A percentile compares a stretch with the other conserved stretches of the same genome.
These are phyloP conservation scores for Mormyrops attenuatus DNA, from an alignment of 2,797 vertebrate genomes.

Conservation along the genomic window DNA sequence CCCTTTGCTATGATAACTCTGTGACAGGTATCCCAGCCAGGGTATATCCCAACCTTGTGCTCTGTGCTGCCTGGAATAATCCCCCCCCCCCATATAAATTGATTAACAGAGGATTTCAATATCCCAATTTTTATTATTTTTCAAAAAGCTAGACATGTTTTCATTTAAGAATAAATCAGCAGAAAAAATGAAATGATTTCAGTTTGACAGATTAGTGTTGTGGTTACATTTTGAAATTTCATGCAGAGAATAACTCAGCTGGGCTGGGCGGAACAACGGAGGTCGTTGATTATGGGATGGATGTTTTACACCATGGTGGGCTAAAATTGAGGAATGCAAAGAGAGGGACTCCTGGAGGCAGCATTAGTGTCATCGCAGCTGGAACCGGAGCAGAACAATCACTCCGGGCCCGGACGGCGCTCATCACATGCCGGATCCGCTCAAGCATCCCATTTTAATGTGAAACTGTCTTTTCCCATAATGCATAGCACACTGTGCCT, in stretches of 20 bases:
- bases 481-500: not conserved
- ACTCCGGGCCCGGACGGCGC: not conserved
- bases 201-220: not conserved
- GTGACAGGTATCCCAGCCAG: not conserved
- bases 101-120: not conserved
- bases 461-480: conserved; percentile 10
- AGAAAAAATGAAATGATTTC: not conserved
- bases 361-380: conserved; percentile 25
- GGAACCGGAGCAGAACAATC: conserved; percentile 10
- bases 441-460: conserved; percentile 15
- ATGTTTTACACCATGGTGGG: not conserved
- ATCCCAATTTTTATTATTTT: not conserved
- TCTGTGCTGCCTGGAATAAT: not conserved
- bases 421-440: not conserved
- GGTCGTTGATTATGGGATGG: not conserved
- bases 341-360: conserved; percentile 18
- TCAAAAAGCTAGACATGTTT: not conserved
- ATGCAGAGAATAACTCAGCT: not conserved
- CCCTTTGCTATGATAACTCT: not conserved
- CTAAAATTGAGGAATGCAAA: conserved; percentile 1
- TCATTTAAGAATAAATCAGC: not conserved
- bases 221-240: not conserved
- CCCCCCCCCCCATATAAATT: not conserved
- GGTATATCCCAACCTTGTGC: not conserved
- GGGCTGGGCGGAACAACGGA: not conserved